Evolutionary conservation across 1,140 invertebrate genomes (phyloP), one percentile per base, ranked within the genome.

Genomic region (Neocloeon triangulifer): DNA sequence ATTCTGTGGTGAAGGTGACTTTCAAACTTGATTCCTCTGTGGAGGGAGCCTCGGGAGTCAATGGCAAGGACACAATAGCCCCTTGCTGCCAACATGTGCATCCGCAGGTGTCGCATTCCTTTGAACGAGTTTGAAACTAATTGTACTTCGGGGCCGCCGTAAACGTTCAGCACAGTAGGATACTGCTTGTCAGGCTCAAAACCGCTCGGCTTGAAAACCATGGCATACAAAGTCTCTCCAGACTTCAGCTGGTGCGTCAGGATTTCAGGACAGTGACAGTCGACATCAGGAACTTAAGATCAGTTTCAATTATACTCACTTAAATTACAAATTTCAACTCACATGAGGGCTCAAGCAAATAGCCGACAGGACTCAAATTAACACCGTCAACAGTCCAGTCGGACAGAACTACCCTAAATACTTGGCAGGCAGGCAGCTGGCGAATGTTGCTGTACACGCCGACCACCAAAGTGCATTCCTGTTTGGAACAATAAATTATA

Each of bases 131-230:
- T 97, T 19, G 81, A 84, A 21, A 98, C 92, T 19, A 94, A 65
- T 61, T 97, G 91, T 16, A 97, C 88, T 52, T 94, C 88, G 1
- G 92, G 92, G 9, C 94, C 92, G 16, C 89, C 94, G 52, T 99
- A 98, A 12, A 99, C 80, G 52, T 94, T 88, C 10, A 97, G 59
- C 33, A 98, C 73, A 1, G 88, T 91, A 2, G 94, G 92, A 59
- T 92, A 92, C 37, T 81, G 79, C 19, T 65, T 54, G 7, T 71
- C 75, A 5, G 63, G 49, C 43, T 73, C 61, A 42, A 71, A 78
- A 49, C 74, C 72, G 42, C 75, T 69, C 1, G 86, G 86, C 41
- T 81, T 75, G 52, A 91, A 92, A 30, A 94, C 70, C 73, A 94
- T 85, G 3, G 84, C 84, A 51, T 88, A 86, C 22, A 89, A 59